Evolutionary conservation across 2,797 vertebrate species (phyloP), one percentile per base, ranked within the genome.

Genomic region (Yasuhikotakia modesta): DNA sequence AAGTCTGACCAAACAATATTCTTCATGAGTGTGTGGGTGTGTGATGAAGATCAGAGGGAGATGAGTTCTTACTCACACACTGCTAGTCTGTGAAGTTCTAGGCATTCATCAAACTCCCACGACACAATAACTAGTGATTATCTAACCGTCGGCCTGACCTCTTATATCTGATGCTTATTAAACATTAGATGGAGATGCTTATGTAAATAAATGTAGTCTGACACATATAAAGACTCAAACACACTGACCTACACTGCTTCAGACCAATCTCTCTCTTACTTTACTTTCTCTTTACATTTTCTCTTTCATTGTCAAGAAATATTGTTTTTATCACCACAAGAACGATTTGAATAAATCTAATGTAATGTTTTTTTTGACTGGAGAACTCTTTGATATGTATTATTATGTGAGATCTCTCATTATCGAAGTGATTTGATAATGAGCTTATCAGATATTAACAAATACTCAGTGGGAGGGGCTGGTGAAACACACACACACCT

Each of bases 1-100:
- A 76, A 68, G 24, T 73, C 57, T 71, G 53, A 76, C 71, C 52
- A 35, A 46, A n/a, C 60, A 55, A 79, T 81, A 90, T 91, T 90
- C 90, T 92, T 92, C 88, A 86, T 83, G 64, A 73, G 64, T 75
- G 82, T 72, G 83, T 82, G 83, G 79, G 86, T 85, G 86, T 85
- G 80, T 60, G 70, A 57, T 73, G 45, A 52, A 68, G 66, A 85
- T 85, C 87, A 84, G 81, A 81, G 78, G 57, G 81, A 83, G 80
- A 45, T 27, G 53, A 8, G 24, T 22, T 76, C 43, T 30, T 48
- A 43, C 43, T 71, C 35, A 71, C 58, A 24, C 22, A 70, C 22
- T 71, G 45, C 35, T 2, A 30, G 27, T 27, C 27, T 27, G 27
- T 27, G n/a, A n/a, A 27, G 27, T 27, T 27, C 27, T 27, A 27